Evolutionary conservation across 2,888 invertebrate species (phyloP).

Genomic region (Andricus curvator): DNA sequence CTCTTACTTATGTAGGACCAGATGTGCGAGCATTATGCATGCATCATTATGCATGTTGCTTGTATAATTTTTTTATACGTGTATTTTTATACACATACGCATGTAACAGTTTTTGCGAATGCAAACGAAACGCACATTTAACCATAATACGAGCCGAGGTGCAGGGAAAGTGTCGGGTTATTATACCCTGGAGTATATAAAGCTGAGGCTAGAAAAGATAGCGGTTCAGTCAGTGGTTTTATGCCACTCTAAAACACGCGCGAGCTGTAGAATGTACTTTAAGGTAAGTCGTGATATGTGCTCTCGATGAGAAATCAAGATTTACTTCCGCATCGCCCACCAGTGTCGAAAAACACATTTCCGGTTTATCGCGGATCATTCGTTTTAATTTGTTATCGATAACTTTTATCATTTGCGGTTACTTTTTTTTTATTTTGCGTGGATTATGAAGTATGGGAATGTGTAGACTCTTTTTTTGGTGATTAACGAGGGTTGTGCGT

Average conservation of each 20-base stretch:
- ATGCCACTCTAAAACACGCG: slow-evolving; percentile 73
- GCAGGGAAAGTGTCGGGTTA: slow-evolving; percentile 76
- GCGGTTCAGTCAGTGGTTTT: slow-evolving; percentile 76
- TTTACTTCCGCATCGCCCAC: slow-evolving; percentile 27
- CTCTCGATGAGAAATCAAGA: slow-evolving; percentile 8
- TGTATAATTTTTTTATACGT: slow-evolving; percentile 9
- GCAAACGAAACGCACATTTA: slow-evolving; percentile 65
- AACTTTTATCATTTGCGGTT: not conserved
- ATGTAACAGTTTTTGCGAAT: slow-evolving; percentile 62
- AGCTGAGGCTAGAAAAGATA: slow-evolving; percentile 72
- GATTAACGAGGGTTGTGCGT: not conserved
- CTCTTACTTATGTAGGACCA: not conserved
- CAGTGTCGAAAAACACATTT: slow-evolving; percentile 19
- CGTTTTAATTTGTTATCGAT: not conserved
- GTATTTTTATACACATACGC: not conserved
- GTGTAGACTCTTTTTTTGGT: not conserved
- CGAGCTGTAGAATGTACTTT: slow-evolving; percentile 72
- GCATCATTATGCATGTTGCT: not conserved
- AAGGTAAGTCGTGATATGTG: slow-evolving; percentile 69
- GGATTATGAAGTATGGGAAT: not conserved
- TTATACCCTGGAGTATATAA: slow-evolving; percentile 75
- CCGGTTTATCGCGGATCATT: slow-evolving; percentile 15
- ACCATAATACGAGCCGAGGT: slow-evolving; percentile 71
- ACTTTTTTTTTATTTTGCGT: not conserved
- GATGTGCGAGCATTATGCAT: not conserved